phyloP scores from a whole-genome alignment of 2,113 vertebrate genomes.

The Hemiscyllium ocellatum region DNA sequence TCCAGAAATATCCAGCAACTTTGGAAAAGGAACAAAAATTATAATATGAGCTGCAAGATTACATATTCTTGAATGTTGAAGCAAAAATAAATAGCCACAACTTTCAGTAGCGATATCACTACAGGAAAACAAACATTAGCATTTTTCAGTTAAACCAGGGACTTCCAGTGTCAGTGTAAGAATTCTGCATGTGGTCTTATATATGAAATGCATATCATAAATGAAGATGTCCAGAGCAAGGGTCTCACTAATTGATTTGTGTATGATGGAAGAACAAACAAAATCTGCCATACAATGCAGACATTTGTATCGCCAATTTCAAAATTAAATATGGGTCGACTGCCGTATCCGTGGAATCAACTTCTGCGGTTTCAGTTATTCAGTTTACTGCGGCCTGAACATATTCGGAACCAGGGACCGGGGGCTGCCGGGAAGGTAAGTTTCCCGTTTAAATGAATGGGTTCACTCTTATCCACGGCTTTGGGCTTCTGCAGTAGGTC shows the following conservation, averaged over 20 bases:
- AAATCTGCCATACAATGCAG: not conserved
- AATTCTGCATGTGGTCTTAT: not conserved
- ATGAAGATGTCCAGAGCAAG: not conserved
- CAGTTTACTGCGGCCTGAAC: too few relatives aligned
- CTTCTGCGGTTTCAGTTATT: too few relatives aligned
- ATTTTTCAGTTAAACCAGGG: not conserved
- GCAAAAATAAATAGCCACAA: conserved; percentile 28
- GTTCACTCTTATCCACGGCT: too few relatives aligned
- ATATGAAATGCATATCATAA: conserved; percentile 10
- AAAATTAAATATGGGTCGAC: not conserved
- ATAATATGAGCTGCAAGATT: not conserved
- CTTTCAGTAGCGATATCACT: conserved; percentile 17
- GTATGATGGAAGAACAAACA: not conserved
- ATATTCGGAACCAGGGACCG: too few relatives aligned
- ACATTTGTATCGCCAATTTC: conserved; percentile 8
- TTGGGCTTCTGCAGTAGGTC: too few relatives aligned
- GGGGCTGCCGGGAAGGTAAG: too few relatives aligned
- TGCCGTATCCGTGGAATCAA: too few relatives aligned
- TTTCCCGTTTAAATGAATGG: too few relatives aligned
- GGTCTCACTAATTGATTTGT: not conserved
- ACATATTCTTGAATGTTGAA: not conserved
- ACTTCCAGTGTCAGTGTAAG: not conserved
- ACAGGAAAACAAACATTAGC: not conserved
- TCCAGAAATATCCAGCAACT: not conserved
- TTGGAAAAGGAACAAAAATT: not conserved